These are phyloP conservation scores for Avahi laniger DNA, from an alignment of 2,797 vertebrate genomes.

Conservation along the genomic window DNA sequence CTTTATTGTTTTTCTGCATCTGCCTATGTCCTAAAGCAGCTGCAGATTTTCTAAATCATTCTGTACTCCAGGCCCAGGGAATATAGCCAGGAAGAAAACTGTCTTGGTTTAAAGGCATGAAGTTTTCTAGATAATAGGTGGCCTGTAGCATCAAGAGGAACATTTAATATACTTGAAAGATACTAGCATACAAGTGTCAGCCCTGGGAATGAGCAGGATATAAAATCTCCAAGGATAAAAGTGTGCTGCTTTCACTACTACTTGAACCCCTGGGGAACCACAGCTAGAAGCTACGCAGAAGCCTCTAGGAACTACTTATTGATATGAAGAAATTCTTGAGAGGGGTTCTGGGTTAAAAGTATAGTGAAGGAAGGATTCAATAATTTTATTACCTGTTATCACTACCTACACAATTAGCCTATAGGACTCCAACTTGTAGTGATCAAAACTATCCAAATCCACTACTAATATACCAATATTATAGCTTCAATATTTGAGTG, in stretches of 20 bases:
- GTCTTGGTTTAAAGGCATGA: background rate
- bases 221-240: conserved; percentile 25
- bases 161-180: conserved; percentile 33
- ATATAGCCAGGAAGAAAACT: background rate
- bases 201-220: background rate
- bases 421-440: background rate
- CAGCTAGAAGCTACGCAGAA: background rate
- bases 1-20: background rate
- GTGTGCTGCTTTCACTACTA: background rate
- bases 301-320: background rate
- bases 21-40: background rate
- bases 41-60: background rate
- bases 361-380: background rate
- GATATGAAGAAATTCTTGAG: conserved; percentile 25
- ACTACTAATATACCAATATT: background rate
- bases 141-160: background rate
- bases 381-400: background rate
- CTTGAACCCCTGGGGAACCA: background rate
- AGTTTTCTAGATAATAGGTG: conserved; percentile 37
- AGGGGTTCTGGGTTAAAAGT: background rate
- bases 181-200: background rate
- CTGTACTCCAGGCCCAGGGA: background rate
- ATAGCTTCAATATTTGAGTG: background rate
- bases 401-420: background rate
- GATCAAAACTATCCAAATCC: background rate